Evolutionary conservation across 2,797 vertebrate species (phyloP).

Genomic region (Rhynchotus rufescens): DNA sequence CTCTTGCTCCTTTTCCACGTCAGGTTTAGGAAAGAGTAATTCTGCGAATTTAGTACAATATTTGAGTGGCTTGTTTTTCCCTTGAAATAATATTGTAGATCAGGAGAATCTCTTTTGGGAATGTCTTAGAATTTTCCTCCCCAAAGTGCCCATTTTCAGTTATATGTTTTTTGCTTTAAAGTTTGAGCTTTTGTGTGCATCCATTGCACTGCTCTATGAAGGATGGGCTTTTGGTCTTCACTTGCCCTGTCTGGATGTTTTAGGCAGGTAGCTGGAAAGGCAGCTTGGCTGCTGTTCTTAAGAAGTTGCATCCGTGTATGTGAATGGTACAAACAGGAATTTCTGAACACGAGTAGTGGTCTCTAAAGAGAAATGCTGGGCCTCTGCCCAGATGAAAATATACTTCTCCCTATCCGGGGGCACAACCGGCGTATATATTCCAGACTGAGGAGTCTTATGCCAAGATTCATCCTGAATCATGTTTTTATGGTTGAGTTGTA

Average conservation of each 20-base stretch:
- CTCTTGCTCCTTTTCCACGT: neutral
- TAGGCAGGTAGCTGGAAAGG: neutral
- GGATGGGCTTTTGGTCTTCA: neutral
- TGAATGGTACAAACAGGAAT: rapidly evolving
- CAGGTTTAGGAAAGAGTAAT: neutral
- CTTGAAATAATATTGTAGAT: neutral
- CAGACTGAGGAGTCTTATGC: conserved; percentile 23
- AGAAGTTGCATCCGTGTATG: neutral
- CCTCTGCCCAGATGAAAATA: neutral
- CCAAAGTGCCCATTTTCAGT: neutral
- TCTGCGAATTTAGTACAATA: neutral
- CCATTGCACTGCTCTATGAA: neutral
- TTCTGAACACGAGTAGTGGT: neutral
- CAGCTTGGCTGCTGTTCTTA: neutral
- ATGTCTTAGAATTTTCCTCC: neutral
- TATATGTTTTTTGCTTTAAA: neutral
- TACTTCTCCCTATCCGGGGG: neutral
- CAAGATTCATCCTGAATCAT: conserved; percentile 51
- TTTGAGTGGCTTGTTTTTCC: neutral
- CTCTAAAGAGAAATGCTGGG: neutral
- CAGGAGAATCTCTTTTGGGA: neutral
- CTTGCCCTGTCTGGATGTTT: neutral
- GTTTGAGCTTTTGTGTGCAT: rapidly evolving
- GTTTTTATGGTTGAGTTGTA: conserved; percentile 63
- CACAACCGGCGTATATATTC: conserved; percentile 15